Evolutionary conservation across 2,113 vertebrate species (phyloP), one percentile per base, ranked within the genome.

Genomic region (Engystomops pustulosus): DNA sequence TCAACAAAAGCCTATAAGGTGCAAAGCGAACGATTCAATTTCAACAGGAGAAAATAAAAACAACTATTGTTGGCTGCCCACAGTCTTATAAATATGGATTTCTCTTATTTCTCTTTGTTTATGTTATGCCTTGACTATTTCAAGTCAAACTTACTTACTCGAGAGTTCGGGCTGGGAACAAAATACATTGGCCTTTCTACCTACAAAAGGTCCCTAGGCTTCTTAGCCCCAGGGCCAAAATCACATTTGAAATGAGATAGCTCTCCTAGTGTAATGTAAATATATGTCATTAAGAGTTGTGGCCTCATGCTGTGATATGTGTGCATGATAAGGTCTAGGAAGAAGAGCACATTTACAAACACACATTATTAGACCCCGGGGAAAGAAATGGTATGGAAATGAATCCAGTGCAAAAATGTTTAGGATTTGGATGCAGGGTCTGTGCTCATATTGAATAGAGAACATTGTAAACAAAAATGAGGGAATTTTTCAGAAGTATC

Each of bases 201-300:
- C 82, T 76, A 76, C 20, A 84, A 78, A 67, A 68, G 44, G 58
- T 84, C 82, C 53, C 53, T 47, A 27, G 51, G 38, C 70, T 75
- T 62, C 62, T 47, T 67, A 67, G 51, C 81, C 70, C 30, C 45
- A 84, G 72, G 80, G 82, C 82, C 45, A 60, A 76, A 83, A 77
- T 47, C 72, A 84, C 41, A 49, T 68, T 68, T 67, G 82, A 72
- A 76, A 77, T 68, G 41, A 62, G 62, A 84, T 77, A 77, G 72
- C 82, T 68, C 55, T 68, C 72, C 82, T 53, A 84, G 82, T 84
- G 82, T 84, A 75, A 84, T 77, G 82, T 84, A 77, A 84, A 84
- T 84, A 84, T 67, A 53, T 77, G 82, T 84, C 82, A 77, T 84
- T 84, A 84, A 44, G 71, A 77, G 58, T 68, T 49, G 60, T 76